These are phyloP conservation scores for Campoplex capitator DNA, from an alignment of 2,888 invertebrate species.

Conservation along the genomic window DNA sequence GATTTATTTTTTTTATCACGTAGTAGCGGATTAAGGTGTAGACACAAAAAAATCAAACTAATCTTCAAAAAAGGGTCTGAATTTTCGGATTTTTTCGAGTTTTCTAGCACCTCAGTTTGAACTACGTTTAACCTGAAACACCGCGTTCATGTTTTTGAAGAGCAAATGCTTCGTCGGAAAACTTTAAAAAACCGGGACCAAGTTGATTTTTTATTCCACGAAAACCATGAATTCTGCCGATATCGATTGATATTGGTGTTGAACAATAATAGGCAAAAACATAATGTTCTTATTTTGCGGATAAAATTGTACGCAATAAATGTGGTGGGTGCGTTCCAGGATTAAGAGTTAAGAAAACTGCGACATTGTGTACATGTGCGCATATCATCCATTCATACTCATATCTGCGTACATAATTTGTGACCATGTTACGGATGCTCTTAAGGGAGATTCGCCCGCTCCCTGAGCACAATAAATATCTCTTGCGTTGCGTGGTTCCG, in stretches of 20 bases:
- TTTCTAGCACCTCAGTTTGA: too few species aligned
- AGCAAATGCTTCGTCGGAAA: too few species aligned
- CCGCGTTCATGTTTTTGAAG: too few species aligned
- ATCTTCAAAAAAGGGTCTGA: neutral
- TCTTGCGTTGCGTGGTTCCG: constrained; percentile 64
- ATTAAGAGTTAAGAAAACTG: constrained; percentile 1
- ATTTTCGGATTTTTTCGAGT: too few species aligned
- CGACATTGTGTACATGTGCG: constrained; percentile 34
- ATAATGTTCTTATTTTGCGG: neutral
- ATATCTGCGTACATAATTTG: constrained; percentile 70
- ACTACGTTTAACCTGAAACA: too few species aligned
- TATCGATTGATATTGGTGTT: neutral
- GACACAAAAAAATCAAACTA: neutral
- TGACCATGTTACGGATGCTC: constrained; percentile 67
- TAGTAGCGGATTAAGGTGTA: neutral
- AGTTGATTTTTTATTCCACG: neutral
- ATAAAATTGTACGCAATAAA: neutral
- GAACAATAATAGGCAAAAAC: neutral
- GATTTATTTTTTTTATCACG: neutral
- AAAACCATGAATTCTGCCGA: neutral
- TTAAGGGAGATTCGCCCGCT: constrained; percentile 67
- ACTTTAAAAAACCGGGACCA: too few species aligned
- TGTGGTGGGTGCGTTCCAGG: neutral
- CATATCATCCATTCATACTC: constrained; percentile 66
- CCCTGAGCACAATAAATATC: constrained; percentile 68